Percentiles rank a stretch among this genome's conserved stretches.
Evolutionary conservation across 2,113 vertebrate genomes (phyloP).

Genomic region (Pica pica): DNA sequence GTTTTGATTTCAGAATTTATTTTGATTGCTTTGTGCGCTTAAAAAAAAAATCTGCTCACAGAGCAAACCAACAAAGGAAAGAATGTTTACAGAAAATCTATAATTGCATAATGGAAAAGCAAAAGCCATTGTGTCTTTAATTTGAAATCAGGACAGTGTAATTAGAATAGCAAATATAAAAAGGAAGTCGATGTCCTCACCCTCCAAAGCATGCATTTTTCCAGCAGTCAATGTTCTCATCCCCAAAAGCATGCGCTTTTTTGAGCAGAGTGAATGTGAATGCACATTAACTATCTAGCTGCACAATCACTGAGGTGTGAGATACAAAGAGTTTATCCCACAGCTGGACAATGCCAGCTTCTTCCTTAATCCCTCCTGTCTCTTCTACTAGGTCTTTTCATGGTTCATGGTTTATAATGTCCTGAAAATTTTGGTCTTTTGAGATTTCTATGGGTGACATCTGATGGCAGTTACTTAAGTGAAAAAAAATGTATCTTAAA

Average conservation of each 20-base stretch:
- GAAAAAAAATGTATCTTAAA: background rate
- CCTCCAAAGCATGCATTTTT: conserved; percentile 31
- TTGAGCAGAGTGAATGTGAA: background rate
- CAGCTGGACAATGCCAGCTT: background rate
- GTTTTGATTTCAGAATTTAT: conserved; percentile 38
- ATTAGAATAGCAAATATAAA: conserved; percentile 46
- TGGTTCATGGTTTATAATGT: background rate
- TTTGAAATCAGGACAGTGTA: conserved; percentile 21
- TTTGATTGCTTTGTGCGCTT: background rate
- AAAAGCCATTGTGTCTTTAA: conserved; percentile 46
- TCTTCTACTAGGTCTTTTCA: background rate
- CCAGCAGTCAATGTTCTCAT: background rate
- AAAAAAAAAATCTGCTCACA: background rate
- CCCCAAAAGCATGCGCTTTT: background rate
- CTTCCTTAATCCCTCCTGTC: background rate
- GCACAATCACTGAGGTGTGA: background rate
- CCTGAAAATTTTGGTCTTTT: background rate
- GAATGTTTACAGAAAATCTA: conserved; percentile 32
- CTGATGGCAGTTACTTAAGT: background rate
- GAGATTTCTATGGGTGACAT: background rate
- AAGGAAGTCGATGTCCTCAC: conserved; percentile 22
- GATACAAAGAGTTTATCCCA: background rate
- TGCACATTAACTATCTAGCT: background rate
- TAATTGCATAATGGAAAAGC: conserved; percentile 36
- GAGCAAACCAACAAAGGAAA: conserved; percentile 23